Evolutionary conservation across 1,140 invertebrate species (phyloP), one percentile per base, ranked within the genome.

Genomic region (Drosophila equinoxialis): DNA sequence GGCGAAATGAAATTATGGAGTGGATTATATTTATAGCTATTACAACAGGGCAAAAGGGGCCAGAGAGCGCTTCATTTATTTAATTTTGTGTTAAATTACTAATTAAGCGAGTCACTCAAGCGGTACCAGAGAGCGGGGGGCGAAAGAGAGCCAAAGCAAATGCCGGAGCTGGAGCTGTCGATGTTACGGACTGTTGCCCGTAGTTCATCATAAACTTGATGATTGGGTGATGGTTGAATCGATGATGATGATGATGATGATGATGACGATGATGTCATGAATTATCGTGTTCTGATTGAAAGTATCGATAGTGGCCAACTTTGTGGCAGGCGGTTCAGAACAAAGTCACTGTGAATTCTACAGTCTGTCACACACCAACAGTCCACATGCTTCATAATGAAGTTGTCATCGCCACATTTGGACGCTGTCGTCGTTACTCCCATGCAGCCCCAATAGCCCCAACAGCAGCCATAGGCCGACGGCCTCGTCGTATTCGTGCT

Each of bases 251-350:
- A 30, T 68, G 57, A 57, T 37, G 75, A 75, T 90, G 75, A 75
- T 90, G 26, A 30, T 30, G 26, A 57, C 66, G 75, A 75, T 90
- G 86, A 90, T 90, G 87, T 90, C 86, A 90, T 90, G 77, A 90
- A 79, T 90, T 90, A 90, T 90, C 83, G 84, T 81, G 80, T 89
- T 89, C 77, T 89, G 84, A 89, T 89, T 90, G 85, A 89, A 89
- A 89, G 80, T 89, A 78, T 84, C 74, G 80, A 89, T 87, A 89
- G 71, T 70, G 73, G 71, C 55, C 61, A 61, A 65, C 42, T 20
- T 14, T 61, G 68, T 30, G 33, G 17, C 45, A 57, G 70, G 63
- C 71, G 82, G 82, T 59, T 78, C 33, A 87, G 76, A 87, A 83
- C 83, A 80, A 87, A 83, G 83, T 68, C 20, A 54, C 20, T 37